Conservation (phyloP, 2,113 vertebrate genomes). For the Emydocephalus ijimae region DNA sequence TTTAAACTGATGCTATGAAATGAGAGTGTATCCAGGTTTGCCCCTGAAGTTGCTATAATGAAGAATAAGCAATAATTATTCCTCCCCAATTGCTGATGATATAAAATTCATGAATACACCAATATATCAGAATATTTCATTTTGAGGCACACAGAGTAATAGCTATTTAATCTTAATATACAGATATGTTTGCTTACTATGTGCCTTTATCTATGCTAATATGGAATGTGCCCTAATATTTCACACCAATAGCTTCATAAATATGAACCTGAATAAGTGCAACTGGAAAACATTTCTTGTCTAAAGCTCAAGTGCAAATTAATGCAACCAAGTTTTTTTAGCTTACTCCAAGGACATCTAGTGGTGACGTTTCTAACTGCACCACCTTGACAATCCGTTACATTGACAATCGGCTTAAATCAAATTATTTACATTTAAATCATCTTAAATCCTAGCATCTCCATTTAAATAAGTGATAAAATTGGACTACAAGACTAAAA, state of each 20-base stretch:
- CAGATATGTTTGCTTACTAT: rapidly evolving
- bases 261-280: not conserved
- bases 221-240: constrained; percentile 37
- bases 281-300: not conserved
- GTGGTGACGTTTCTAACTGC: constrained; percentile 53
- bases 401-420: not conserved
- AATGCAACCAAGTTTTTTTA: not conserved
- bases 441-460: not conserved
- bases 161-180: rapidly evolving
- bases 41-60: not conserved
- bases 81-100: not conserved
- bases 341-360: constrained; percentile 68
- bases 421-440: not conserved
- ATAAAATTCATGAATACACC: not conserved
- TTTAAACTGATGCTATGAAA: not conserved
- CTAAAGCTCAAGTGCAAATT: not conserved
- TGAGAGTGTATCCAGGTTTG: not conserved
- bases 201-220: constrained; percentile 29
- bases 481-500: not conserved
- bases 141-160: rapidly evolving
- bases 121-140: not conserved
- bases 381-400: not conserved
- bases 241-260: not conserved
- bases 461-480: not conserved
- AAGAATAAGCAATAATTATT: not conserved